Conservation (phyloP, 1,140 invertebrate species). For the Hycleus cichorii region DNA sequence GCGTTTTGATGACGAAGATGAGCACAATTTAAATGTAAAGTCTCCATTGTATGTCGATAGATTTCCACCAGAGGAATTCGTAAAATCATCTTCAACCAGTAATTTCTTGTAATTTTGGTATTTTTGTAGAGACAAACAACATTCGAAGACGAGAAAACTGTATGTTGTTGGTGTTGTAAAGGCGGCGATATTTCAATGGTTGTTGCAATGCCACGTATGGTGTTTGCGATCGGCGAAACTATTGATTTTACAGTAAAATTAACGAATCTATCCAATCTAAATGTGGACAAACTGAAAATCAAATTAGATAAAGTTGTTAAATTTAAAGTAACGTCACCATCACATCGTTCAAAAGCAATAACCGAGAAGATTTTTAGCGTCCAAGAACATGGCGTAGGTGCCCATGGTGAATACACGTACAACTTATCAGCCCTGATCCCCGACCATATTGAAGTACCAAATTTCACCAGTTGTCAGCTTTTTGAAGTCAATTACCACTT, state of each 20-base stretch:
- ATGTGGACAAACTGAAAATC: constrained; percentile 4
- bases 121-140: neutral
- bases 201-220: constrained; percentile 6
- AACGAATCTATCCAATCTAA: constrained; percentile 16
- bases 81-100: too few species aligned
- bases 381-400: constrained; percentile 10
- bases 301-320: constrained; percentile 1
- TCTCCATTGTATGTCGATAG: constrained; percentile 26
- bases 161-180: constrained; percentile 16
- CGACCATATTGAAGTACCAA: neutral
- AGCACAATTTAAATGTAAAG: constrained; percentile 18
- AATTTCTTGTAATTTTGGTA: too few species aligned
- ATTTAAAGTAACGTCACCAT: constrained; percentile 2
- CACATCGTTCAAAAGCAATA: neutral
- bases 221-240: constrained; percentile 10
- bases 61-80: neutral
- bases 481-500: constrained; percentile 11
- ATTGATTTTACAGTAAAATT: constrained; percentile 1
- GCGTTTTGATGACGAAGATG: constrained; percentile 22
- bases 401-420: constrained; percentile 14
- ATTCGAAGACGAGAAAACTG: constrained; percentile 15
- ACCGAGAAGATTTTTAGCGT: neutral
- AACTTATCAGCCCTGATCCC: constrained; percentile 7
- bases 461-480: constrained; percentile 8
- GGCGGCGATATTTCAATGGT: constrained; percentile 6